Evolutionary conservation across 1,140 invertebrate species (phyloP), one percentile per base, ranked within the genome.

Genomic region (Archivesica marissinica): DNA sequence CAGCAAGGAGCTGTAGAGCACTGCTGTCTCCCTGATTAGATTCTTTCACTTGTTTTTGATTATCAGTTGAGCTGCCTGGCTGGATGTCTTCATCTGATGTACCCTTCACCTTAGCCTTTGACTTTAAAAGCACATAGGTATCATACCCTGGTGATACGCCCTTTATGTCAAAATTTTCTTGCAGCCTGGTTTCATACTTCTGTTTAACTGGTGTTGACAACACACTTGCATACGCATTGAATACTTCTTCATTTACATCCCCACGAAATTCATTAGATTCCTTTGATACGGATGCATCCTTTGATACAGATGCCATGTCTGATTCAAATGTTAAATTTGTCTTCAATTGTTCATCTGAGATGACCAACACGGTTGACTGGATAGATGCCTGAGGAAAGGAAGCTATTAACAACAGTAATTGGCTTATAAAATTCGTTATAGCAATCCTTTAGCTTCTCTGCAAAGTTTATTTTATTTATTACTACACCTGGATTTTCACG

Each of bases 391-490:
- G 61, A 66, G 52, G 74, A 47, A 3, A 30, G 33, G 35, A 86
- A 86, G 64, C 70, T 86, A 61, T 84, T 79, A 13, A 88, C 75
- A 20, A 88, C 77, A 44, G 74, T 86, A 11, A 28, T 41, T 47
- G 87, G 85, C 59, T 78, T 88, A 50, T 88, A 88, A 44, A 88
- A 88, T 7, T 59, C 11, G 11, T 75, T 47, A 61, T 83, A 88
- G 1, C 66, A 30, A 23, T 88, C 87, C 25, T 70, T 83, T 30
- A 88, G 39, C 59, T 88, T 88, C 54, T 88, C 77, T 35, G 78
- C 76, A 86, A 88, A 88, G 39, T 80, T 88, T 4, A 15, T 7
- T 61, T 86, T 86, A 4, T 54, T 74, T 20, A 88, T 61, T 20
- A 25, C 25, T 20, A 38, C 17, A 44, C 80, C 87, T 47, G 85